Evolutionary conservation across 2,797 vertebrate species (phyloP), one percentile per base, ranked within the genome.

Genomic region (Poliocrania exsul): DNA sequence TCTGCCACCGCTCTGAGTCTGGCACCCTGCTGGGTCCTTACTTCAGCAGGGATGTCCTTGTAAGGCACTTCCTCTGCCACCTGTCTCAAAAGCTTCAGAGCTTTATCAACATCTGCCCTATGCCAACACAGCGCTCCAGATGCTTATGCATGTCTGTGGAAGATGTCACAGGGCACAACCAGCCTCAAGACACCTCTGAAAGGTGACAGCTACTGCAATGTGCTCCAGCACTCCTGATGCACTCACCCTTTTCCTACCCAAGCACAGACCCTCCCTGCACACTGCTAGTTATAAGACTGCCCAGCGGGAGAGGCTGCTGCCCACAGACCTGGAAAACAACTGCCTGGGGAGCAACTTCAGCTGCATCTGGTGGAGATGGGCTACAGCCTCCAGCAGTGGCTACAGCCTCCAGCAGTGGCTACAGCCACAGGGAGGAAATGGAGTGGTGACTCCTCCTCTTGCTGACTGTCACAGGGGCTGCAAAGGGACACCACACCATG

Each of bases 361-460:
- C 29, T 13, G 57, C 37, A 13, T 19, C 23, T 13, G 6, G 0
- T 0, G 0, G 49, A 51, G 44, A 46, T 2, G 31, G 5, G 44
- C 23, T 9, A 25, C 40, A 64, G 40, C 61, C 61, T 64, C 21
- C 40, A 46, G 62, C 42, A 13, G 62, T 25, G 20, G 29, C 42
- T 3, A 16, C 37, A 16, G 42, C 35, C 49, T 64, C 21, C 40
- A 46, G 62, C 42, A 13, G 62, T 25, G 20, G 29, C 42, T 3
- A 16, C 37, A 16, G 42, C 35, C 49, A 35, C 16, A 4, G 56
- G 29, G 11, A n/a, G 21, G 18, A 4, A 21, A 13, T 6, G 25
- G 7, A 13, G 42, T 9, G 14, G 35, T 0, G 1, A 8, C 26
- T 7, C 0, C 6, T 29, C 23, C 35, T 40, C 25, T 12, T 20